Evolutionary conservation across 2,113 vertebrate species (phyloP).

Genomic region (Catharus minimus): DNA sequence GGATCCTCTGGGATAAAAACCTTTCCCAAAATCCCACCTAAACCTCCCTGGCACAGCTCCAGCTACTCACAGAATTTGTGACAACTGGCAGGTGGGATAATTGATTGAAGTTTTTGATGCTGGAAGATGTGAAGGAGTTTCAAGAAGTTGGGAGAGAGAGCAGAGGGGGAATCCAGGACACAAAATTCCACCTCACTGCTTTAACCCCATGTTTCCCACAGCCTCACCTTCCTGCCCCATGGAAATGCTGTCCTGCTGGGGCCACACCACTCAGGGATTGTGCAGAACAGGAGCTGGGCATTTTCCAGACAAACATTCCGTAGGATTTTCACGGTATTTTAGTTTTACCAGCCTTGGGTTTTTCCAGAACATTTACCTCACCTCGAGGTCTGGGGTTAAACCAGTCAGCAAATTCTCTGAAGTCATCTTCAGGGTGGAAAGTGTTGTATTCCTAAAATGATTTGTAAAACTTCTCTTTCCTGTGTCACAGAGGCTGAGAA

Average conservation of each 20-base stretch:
- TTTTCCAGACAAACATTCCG: neutral
- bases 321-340: neutral
- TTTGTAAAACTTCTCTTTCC: neutral
- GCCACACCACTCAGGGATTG: fast-evolving
- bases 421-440: fast-evolving
- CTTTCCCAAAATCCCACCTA: neutral
- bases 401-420: too few relatives aligned
- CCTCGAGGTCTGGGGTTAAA: neutral
- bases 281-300: neutral
- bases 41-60: neutral
- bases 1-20: neutral
- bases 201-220: fast-evolving
- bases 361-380: neutral
- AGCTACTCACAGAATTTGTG: neutral
- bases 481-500: constrained; percentile 69
- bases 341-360: neutral
- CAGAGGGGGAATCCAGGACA: neutral
- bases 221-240: fast-evolving
- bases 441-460: fast-evolving
- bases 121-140: neutral
- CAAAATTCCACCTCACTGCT: neutral
- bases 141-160: neutral
- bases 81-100: fast-evolving
- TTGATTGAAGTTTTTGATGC: neutral
- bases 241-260: neutral